A percentile compares a stretch with the other conserved stretches of the same genome.
Evolutionary conservation across 2,888 invertebrate species (phyloP).

Genomic region (Zele albiditarsus): DNA sequence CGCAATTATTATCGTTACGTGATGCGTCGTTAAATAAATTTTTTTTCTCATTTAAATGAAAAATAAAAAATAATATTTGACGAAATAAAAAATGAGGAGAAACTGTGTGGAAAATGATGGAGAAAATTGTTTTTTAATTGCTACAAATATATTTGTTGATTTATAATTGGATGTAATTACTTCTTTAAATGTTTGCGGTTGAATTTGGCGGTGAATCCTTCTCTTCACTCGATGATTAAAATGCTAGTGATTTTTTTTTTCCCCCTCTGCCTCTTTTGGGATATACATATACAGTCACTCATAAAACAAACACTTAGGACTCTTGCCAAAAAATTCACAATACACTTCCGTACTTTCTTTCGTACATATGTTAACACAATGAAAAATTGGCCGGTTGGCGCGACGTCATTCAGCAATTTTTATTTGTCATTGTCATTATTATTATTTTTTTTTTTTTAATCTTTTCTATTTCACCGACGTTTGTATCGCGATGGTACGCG

Average conservation of each 20-base stretch:
- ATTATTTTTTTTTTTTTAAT: not conserved
- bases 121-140: too few species aligned
- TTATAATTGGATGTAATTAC: too few species aligned
- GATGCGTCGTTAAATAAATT: too few species aligned
- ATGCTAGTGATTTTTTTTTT: not conserved
- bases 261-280: not conserved
- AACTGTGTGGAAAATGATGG: too few species aligned
- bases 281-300: not conserved
- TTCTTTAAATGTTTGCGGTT: too few species aligned
- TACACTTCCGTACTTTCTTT: slow-evolving; percentile 1
- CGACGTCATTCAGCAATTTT: not conserved
- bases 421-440: not conserved
- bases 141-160: too few species aligned
- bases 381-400: not conserved
- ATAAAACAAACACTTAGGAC: not conserved
- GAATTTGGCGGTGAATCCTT: too few species aligned
- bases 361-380: not conserved
- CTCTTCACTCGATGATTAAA: too few species aligned
- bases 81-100: too few species aligned
- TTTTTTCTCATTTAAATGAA: too few species aligned
- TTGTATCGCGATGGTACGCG: not conserved
- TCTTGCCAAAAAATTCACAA: not conserved
- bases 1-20: too few species aligned
- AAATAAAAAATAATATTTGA: too few species aligned
- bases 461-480: not conserved